Evolutionary conservation across 2,888 invertebrate species (phyloP), one percentile per base, ranked within the genome.

Genomic region (Drosophila tripunctata): DNA sequence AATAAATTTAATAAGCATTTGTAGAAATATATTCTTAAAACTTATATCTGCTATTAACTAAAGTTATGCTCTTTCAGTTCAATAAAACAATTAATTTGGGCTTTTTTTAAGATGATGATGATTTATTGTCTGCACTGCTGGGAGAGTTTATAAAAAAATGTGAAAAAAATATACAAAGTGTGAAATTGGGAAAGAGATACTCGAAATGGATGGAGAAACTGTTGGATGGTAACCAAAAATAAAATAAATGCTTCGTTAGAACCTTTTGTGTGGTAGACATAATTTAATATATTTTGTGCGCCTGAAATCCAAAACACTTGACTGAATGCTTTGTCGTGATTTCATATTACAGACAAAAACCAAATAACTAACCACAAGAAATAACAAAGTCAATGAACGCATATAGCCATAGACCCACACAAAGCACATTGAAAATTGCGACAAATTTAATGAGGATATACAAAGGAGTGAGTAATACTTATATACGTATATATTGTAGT

Each of bases 171-270:
- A 10, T 8, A 27, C 27, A 3, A 1, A 10, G 27, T 2, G 27
- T 27, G 27, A 10, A 27, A 3, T 12, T 15, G 7, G 15, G 4
- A 14, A 22, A 45, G 19, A 15, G 22, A 33, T 3, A 10, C 1
- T 27, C 3, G 10, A 10, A 27, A 10, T 27, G 27, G 27, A n/a
- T n/a, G 27, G 10, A 27, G 10, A 8, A 8, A 3, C 27, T 27
- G 10, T 27, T 1, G 19, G 10, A 31, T 44, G n/a, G 2, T 22
- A 33, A 0, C 40, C 12, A 52, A 71, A 66, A 78, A 75, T 44
- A 63, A 63, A 68, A 85, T 76, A 83, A 84, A 85, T 87, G 87
- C 68, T 83, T 83, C 83, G 88, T 83, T 83, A 83, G 75, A 77
- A 70, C 55, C 83, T 75, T 77, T 87, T 87, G 88, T 83, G 67